Evolutionary conservation across 2,113 vertebrate genomes (phyloP), one percentile per base, ranked within the genome.

Genomic region (Leiothrix lutea): DNA sequence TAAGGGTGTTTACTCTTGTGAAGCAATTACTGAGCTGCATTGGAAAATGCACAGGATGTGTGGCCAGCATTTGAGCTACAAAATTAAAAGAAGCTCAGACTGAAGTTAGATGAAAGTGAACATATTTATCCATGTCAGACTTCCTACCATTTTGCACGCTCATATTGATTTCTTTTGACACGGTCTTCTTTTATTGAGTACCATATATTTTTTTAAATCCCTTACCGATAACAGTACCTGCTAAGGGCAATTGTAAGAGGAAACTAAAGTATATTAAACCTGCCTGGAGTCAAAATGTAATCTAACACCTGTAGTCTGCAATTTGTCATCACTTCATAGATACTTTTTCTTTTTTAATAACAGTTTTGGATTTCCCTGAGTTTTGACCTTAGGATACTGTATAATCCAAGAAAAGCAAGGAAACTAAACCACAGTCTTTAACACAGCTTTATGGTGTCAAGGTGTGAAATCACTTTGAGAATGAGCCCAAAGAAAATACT

Each of bases 241-340:
- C 98, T 97, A 94, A 96, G 91, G 97, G 98, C 98, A 98, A 98
- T 97, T 97, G 98, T 98, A 98, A 97, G 98, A 96, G 97, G 97
- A 97, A 97, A 96, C 97, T 90, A 80, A 97, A 97, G 96, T 98
- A 98, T 98, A 98, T 98, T 98, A 98, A 98, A 98, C 97, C 97
- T 97, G 98, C 98, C 98, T 97, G 98, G 96, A 98, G 98, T 98
- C 97, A 98, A 96, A 98, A 98, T 98, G 98, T 98, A 98, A 98
- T 98, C 97, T 98, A 98, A 98, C 98, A 98, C 97, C 98, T 98
- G 98, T 98, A 98, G 97, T 97, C 96, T 98, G 97, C 97, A 98
- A 97, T 98, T 98, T 98, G 98, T 98, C 96, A 96, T 98, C 97
- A 96, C 98, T 98, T 98, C 95, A 96, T 98, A 97, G 98, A 97